Evolutionary conservation across 2,888 invertebrate genomes (phyloP).

Genomic region (Scotopteryx bipunctaria): DNA sequence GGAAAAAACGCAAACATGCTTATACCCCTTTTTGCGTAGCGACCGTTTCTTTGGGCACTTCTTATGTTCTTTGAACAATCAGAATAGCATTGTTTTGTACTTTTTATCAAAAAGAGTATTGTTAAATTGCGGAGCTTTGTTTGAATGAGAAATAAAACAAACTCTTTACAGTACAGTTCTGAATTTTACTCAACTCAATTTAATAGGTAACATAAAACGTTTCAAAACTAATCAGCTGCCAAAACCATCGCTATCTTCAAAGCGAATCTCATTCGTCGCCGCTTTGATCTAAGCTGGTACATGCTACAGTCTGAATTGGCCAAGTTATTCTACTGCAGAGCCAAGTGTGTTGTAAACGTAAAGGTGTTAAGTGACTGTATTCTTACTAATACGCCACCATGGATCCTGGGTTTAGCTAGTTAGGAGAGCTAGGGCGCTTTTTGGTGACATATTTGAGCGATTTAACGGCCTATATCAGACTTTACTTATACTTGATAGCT

Average conservation of each 20-base stretch:
- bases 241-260: constrained; percentile 14
- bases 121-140: too few species aligned
- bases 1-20: constrained; percentile 34
- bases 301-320: constrained; percentile 3
- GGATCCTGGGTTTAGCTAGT: not conserved
- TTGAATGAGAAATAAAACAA: too few species aligned
- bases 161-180: too few species aligned
- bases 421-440: too few species aligned
- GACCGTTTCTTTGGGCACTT: constrained; percentile 40
- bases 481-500: too few species aligned
- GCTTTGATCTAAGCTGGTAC: constrained; percentile 3
- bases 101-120: constrained; percentile 7
- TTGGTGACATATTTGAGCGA: too few species aligned
- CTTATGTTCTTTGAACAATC: constrained; percentile 30
- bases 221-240: not conserved
- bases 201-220: too few species aligned
- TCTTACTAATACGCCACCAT: not conserved
- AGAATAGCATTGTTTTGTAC: constrained; percentile 9
- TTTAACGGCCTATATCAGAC: too few species aligned
- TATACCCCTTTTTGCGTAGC: constrained; percentile 44
- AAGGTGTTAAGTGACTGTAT: not conserved
- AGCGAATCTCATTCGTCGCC: constrained; percentile 5
- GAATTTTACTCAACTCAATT: too few species aligned
- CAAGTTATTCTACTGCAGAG: constrained; percentile 19
- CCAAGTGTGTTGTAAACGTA: constrained; percentile 25